A percentile compares a stretch with the other conserved stretches of the same genome.
Conservation (phyloP, 1,140 invertebrate species). For the Drosophila ficusphila region DNA sequence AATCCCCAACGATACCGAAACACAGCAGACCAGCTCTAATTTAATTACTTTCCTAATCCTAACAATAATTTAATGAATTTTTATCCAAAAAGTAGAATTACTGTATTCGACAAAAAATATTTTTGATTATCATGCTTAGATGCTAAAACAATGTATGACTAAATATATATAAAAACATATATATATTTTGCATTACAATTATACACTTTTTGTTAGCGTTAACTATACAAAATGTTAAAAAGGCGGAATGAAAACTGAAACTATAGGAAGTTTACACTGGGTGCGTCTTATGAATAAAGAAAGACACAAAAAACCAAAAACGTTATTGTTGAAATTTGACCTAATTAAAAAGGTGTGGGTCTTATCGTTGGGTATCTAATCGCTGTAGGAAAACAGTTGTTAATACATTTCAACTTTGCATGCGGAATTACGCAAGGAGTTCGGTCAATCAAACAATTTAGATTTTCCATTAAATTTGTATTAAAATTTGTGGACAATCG, state of each 20-base stretch:
- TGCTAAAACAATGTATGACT: constrained; percentile 62
- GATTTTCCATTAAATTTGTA: background rate
- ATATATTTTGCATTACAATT: constrained; percentile 64
- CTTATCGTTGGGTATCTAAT: constrained; percentile 24
- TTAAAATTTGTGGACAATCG: background rate
- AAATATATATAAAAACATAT: constrained; percentile 52
- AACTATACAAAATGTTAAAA: constrained; percentile 54
- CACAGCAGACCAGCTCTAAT: constrained; percentile 41
- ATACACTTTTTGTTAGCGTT: constrained; percentile 56
- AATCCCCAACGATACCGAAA: constrained; percentile 41
- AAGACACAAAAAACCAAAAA: constrained; percentile 34
- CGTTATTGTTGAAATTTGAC: constrained; percentile 3
- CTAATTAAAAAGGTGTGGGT: background rate
- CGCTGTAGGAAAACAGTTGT: background rate
- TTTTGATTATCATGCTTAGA: constrained; percentile 63
- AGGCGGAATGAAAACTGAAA: constrained; percentile 35
- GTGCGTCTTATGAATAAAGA: constrained; percentile 61
- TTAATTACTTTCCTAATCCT: constrained; percentile 48
- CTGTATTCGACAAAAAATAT: constrained; percentile 40
- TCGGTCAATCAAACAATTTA: background rate
- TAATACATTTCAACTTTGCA: background rate
- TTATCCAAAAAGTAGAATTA: constrained; percentile 72
- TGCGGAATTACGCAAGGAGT: background rate
- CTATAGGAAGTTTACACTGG: constrained; percentile 52
- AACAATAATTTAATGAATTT: constrained; percentile 51